A percentile compares a stretch with the other conserved stretches of the same genome.
Evolutionary conservation across 2,113 vertebrate genomes (phyloP).

Genomic region (Globicephala melas): DNA sequence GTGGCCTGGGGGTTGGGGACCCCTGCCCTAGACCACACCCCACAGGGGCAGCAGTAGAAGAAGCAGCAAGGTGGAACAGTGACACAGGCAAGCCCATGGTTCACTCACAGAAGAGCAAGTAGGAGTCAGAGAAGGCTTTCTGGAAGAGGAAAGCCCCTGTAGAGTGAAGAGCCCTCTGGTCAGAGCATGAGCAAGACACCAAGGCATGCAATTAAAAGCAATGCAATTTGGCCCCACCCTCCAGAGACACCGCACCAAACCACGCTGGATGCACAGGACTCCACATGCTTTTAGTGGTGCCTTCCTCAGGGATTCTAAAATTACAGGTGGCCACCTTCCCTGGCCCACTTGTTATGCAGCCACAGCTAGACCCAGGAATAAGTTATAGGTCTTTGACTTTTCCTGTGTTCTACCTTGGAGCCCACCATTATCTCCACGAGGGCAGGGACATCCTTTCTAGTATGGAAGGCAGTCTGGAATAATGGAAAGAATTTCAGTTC

Average conservation of each 20-base stretch:
- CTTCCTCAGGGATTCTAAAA: not conserved
- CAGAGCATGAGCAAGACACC: not conserved
- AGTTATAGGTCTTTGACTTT: not conserved
- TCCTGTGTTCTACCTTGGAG: not conserved
- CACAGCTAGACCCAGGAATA: not conserved
- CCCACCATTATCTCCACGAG: not conserved
- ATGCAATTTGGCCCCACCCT: not conserved
- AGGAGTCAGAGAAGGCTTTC: not conserved
- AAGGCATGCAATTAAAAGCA: not conserved
- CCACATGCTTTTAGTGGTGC: not conserved
- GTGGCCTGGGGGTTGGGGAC: no score
- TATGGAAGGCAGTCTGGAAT: not conserved
- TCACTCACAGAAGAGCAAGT: not conserved
- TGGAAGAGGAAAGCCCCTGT: not conserved
- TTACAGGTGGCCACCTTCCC: not conserved
- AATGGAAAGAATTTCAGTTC: not conserved
- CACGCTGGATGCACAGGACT: not conserved
- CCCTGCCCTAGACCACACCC: no score
- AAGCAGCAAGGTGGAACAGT: not conserved
- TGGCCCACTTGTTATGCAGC: not conserved
- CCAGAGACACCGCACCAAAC: not conserved
- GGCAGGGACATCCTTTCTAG: not conserved
- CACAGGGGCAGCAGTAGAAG: not conserved
- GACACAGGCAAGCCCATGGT: not conserved
- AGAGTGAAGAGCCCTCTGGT: not conserved